phyloP scores from a whole-genome alignment of 2,113 vertebrate species.

The Cryptotis parvus region DNA sequence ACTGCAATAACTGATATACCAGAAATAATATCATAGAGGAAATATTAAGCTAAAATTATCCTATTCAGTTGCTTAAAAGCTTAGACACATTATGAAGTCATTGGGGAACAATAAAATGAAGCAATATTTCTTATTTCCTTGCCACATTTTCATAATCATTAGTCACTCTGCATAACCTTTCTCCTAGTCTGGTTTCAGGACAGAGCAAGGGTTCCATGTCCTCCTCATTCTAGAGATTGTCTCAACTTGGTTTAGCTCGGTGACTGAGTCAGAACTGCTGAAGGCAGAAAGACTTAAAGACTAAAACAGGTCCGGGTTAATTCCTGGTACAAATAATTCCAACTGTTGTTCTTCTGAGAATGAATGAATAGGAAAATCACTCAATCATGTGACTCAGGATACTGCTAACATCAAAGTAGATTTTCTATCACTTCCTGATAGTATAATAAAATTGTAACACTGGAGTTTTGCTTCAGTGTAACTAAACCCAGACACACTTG shows the following conservation, averaged over 20 bases:
- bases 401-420: neutral
- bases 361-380: neutral
- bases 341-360: conserved; percentile 20
- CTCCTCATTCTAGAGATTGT: neutral
- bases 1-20: neutral
- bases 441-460: neutral
- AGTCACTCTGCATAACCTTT: neutral
- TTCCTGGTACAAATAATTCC: neutral
- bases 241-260: neutral
- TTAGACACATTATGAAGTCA: neutral
- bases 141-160: neutral
- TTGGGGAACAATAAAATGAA: neutral
- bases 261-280: neutral
- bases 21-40: neutral
- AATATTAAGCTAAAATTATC: neutral
- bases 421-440: neutral
- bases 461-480: neutral
- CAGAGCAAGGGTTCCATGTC: neutral
- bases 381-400: neutral
- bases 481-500: neutral
- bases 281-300: neutral
- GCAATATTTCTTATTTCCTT: conserved; percentile 39
- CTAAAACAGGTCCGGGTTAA: neutral
- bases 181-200: neutral
- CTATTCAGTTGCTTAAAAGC: neutral